Evolutionary conservation across 1,140 invertebrate species (phyloP).

Genomic region (Halyomorpha halys): DNA sequence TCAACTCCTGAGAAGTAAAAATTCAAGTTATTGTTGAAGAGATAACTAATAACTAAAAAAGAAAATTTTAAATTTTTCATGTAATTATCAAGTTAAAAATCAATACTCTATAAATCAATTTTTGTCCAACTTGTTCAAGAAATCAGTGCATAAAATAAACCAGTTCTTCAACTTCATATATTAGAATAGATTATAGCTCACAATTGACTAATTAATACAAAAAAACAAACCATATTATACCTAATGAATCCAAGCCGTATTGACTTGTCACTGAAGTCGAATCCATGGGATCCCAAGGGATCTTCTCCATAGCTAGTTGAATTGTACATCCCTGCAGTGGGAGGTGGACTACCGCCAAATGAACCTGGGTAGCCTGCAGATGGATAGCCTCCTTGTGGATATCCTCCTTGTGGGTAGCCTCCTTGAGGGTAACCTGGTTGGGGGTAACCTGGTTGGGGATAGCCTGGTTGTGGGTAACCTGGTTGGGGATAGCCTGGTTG

Average conservation of each 20-base stretch:
- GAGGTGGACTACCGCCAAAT: neutral
- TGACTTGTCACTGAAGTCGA: slow-evolving; percentile 50
- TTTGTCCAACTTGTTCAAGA: no score
- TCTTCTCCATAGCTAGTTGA: slow-evolving; percentile 39
- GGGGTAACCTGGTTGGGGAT: no score
- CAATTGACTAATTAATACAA: no score
- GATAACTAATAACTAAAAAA: no score
- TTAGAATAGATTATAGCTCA: no score
- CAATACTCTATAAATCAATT: no score
- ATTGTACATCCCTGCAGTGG: slow-evolving; percentile 12
- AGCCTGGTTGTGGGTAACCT: slow-evolving; percentile 22
- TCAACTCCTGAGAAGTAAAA: no score
- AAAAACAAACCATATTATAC: slow-evolving; percentile 35
- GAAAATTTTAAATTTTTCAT: no score
- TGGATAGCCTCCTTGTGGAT: slow-evolving; percentile 18
- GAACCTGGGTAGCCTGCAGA: neutral
- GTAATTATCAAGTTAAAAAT: no score
- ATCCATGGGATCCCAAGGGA: slow-evolving; percentile 39
- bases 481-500: slow-evolving; percentile 20
- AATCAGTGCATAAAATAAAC: no score
- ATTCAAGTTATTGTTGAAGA: no score
- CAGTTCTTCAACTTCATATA: no score
- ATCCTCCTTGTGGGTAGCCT: slow-evolving; percentile 13
- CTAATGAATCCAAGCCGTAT: slow-evolving; percentile 65
- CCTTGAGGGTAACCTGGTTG: slow-evolving; percentile 14